Conservation (phyloP, 2,888 invertebrate genomes). For the Drosophila pseudotalamancana region DNA sequence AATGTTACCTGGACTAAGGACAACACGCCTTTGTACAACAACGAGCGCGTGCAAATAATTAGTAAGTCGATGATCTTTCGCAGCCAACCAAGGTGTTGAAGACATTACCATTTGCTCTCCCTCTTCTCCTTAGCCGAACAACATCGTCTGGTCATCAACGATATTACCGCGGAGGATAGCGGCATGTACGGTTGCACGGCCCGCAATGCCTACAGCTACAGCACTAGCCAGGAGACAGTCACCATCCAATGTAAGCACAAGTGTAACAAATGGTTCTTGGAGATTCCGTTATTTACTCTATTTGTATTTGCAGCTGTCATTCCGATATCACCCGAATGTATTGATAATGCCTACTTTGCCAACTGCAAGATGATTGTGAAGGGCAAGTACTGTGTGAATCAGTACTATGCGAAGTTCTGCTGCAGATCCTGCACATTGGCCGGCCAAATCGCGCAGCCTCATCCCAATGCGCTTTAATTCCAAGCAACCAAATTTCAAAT, state of each 20-base stretch:
- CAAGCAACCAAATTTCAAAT: conserved; percentile 37
- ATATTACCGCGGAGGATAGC: conserved; percentile 88
- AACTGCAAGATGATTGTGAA: conserved; percentile 95
- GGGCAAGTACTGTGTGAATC: conserved; percentile 93
- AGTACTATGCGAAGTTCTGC: conserved; percentile 96
- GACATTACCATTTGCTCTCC: neutral
- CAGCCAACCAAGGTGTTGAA: neutral
- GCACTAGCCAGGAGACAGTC: conserved; percentile 88
- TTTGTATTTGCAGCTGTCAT: conserved; percentile 81
- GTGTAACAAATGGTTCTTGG: too few species aligned
- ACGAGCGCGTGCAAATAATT: conserved; percentile 87
- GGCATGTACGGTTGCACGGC: conserved; percentile 94
- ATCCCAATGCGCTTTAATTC: conserved; percentile 81
- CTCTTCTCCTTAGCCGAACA: conserved; percentile 85
- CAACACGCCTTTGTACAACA: conserved; percentile 85
- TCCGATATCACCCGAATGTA: conserved; percentile 91
- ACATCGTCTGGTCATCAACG: conserved; percentile 88
- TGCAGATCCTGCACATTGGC: conserved; percentile 96
- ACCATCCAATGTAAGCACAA: conserved; percentile 90
- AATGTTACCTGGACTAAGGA: conserved; percentile 93
- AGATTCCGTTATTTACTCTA: too few species aligned
- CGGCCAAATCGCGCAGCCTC: conserved; percentile 87
- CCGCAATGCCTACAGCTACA: conserved; percentile 89
- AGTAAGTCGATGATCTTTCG: conserved; percentile 84
- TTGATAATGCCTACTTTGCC: conserved; percentile 94